Evolutionary conservation across 2,888 invertebrate species (phyloP), one percentile per base, ranked within the genome.

Genomic region (Pheosia tremula): DNA sequence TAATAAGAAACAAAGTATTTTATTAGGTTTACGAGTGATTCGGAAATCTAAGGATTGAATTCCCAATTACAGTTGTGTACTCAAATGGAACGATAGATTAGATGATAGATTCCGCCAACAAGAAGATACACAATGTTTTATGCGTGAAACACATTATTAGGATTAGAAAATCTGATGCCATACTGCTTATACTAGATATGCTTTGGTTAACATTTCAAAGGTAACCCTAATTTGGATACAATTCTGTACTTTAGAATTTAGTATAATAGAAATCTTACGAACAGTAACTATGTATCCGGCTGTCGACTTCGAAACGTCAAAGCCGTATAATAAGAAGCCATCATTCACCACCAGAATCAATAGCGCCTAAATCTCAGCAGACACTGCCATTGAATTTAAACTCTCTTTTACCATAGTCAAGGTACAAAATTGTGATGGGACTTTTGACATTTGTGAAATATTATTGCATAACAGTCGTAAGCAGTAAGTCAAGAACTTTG

Each of bases 401-500:
- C 36, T 38, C 24, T 24, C 24, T 50, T 24, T 50, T 9, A 8
- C 3, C 2, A 9, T 8, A 9, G 0, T n/a, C 9, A 50, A 5
- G 24, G 24, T 50, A 9, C 8, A 24, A 50, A 50, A 24, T 50
- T 50, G 3, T 4, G 9, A 9, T 8, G 24, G 13, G 3, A 24
- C 9, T 3, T 24, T 50, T 24, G 9, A 10, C 6, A 10, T 50
- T 50, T 5, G 5, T 50, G 38, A 38, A 11, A 7, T 11, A 54
- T 54, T 55, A 55, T 55, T 55, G 55, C 56, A 60, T 59, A 67
- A 66, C 58, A 64, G 53, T 60, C 64, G 57, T 59, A 63, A 71
- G 62, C 60, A 66, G 68, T 63, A 64, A 67, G 65, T 74, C 52
- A 57, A 57, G 52, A 68, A 74, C 60, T 68, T 58, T 61, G 54